Evolutionary conservation across 1,140 invertebrate species (phyloP), one percentile per base, ranked within the genome.

Genomic region (Drosophila bocqueti): DNA sequence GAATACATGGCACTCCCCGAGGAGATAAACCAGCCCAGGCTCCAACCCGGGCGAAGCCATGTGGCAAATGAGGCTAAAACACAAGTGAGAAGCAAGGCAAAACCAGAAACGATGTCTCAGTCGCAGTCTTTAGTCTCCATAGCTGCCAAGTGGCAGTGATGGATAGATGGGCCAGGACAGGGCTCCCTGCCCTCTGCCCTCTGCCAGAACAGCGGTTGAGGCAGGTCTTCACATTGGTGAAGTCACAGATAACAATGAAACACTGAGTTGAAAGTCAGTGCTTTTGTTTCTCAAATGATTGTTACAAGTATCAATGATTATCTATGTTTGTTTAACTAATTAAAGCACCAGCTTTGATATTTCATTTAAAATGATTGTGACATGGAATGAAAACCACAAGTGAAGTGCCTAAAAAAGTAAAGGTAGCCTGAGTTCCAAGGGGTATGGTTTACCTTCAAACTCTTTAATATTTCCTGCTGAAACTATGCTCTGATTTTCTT

Each of bases 41-140:
- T 18, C 18, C 2, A 24, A 38, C 18, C 52, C 34, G 18, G 13
- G 4, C 52, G 81, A 86, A 72, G 79, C 83, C 83, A 82, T 86
- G 78, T 83, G 79, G 83, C 83, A 86, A 86, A 82, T 83, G 79
- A 73, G 83, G 79, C 79, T 68, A 79, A 76, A 82, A 72, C 79
- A 82, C 69, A 83, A 86, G 79, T 79, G 79, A 40, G 54, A 87
- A 63, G 55, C 66, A 79, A 61, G 54, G 43, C 66, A 50, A 42
- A 21, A 16, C 67, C 76, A 57, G 63, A 55, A 64, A 63, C 18
- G 34, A 55, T 24, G 13, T 64, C n/a, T 42, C 42, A 15, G 31
- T 72, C 10, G 21, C 47, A 43, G 38, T 36, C 18, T 15, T 13
- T 38, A n/a, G 11, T 75, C 18, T 45, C 18, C 16, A 34, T 73